Evolutionary conservation across 2,113 vertebrate genomes (phyloP), one percentile per base, ranked within the genome.

Genomic region (Chaetura pelagica): DNA sequence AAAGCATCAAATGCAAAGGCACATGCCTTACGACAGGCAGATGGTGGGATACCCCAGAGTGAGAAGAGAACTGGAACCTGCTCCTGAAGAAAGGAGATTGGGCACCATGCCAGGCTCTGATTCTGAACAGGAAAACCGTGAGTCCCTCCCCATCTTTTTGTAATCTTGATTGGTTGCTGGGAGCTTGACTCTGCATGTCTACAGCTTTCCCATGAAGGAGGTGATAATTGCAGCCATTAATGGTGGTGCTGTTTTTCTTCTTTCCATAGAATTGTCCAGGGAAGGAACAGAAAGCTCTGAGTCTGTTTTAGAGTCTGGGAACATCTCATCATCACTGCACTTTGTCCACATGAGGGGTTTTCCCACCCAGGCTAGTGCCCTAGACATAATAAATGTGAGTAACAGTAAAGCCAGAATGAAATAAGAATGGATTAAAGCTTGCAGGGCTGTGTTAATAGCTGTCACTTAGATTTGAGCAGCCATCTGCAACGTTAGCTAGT

Each of bases 321-420:
- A 5, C 2, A 7, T 73, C 76, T 58, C 83, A 0, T 32, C 94
- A 14, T 76, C 84, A 0, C 54, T 59, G 15, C 98, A 98, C 82
- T 97, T 97, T 81, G 94, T 99, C 80, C 99, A 98, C 62, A 69
- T 99, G 98, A 98, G 98, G 89, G 99, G 99, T 19, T 96, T 99
- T 69, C 99, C 99, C 34, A 98, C 98, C 84, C 97, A 98, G 51
- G 97, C 95, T 19, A 98, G 97, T 7, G 98, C 97, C 73, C 98
- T 98, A 61, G 99, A 99, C 78, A 94, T 99, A n/a, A 97, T 98
- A 59, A 98, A 98, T 30, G 99, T 99, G 89, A 96, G 98, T 97
- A 78, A 77, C 59, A 35, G 74, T n/a, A 79, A 73, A 81, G 51
- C 32, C 8, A 0, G 2, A 38, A 4, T 15, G 18, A 7, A 16